Conservation (phyloP, 2,113 vertebrate species). For the Hypocryptadius cinnamomeus region DNA sequence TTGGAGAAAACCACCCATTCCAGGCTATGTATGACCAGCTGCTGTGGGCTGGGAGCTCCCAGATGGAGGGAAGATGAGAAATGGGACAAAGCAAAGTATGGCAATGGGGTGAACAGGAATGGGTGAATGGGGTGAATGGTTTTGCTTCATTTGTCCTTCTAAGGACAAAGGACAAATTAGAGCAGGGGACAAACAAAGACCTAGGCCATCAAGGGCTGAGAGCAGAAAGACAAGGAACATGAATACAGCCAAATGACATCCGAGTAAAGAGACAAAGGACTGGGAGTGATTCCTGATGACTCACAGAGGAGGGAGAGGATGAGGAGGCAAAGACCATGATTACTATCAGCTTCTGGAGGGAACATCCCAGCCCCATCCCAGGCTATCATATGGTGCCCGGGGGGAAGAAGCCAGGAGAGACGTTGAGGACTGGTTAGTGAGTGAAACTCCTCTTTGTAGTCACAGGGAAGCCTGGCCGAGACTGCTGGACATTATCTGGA, state of each 20-base stretch:
- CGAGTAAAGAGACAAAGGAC: not conserved
- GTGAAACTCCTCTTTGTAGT: not conserved
- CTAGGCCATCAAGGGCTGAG: not conserved
- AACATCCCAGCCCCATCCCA: not conserved
- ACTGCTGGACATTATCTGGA: not conserved
- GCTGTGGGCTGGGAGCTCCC: not conserved
- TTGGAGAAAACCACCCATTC: not conserved
- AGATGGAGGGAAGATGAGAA: not conserved
- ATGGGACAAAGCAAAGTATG: not conserved
- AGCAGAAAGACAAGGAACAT: not conserved
- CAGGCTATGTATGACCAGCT: fast-evolving
- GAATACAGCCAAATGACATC: not conserved
- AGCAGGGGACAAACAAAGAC: not conserved
- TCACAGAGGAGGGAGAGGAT: not conserved
- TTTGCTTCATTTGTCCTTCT: not conserved
- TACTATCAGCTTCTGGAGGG: not conserved
- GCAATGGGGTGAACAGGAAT: not conserved
- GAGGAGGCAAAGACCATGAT: not conserved
- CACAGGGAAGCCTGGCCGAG: not conserved
- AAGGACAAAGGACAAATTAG: not conserved
- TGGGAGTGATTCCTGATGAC: not conserved
- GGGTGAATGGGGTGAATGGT: not conserved
- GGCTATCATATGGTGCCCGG: not conserved
- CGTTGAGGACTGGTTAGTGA: not conserved
- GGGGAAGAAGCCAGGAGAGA: not conserved